A percentile compares a stretch with the other conserved stretches of the same genome.
phyloP scores from a whole-genome alignment of 2,888 invertebrate genomes.

The Diarsia mendica region DNA sequence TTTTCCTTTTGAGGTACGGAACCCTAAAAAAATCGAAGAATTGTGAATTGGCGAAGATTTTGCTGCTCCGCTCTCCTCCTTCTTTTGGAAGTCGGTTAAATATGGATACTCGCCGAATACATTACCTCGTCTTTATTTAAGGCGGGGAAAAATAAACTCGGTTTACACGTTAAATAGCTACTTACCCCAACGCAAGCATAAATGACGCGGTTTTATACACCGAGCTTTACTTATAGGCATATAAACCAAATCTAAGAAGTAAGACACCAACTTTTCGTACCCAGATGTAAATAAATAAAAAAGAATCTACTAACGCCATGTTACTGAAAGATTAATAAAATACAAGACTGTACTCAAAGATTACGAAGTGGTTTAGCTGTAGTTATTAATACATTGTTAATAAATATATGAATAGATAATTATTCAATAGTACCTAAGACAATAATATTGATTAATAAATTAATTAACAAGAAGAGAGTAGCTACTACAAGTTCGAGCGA shows the following conservation, averaged over 20 bases:
- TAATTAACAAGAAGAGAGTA: neutral
- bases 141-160: neutral
- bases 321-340: neutral
- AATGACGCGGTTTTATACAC: no score
- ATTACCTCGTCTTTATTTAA: neutral
- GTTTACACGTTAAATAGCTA: no score
- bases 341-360: neutral
- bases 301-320: neutral
- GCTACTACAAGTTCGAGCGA: constrained; percentile 19
- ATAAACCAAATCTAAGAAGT: neutral
- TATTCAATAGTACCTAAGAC: neutral
- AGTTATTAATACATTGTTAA: neutral
- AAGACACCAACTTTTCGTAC: neutral
- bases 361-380: neutral
- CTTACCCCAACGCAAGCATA: no score
- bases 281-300: neutral
- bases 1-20: no score
- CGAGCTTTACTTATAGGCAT: neutral
- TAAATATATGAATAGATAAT: neutral
- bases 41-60: no score
- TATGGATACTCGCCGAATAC: neutral
- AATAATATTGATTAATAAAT: neutral
- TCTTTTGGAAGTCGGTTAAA: no score
- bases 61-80: no score
- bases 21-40: no score